phyloP scores from a whole-genome alignment of 1,140 invertebrate genomes.

The Brachionus sp. region DNA sequence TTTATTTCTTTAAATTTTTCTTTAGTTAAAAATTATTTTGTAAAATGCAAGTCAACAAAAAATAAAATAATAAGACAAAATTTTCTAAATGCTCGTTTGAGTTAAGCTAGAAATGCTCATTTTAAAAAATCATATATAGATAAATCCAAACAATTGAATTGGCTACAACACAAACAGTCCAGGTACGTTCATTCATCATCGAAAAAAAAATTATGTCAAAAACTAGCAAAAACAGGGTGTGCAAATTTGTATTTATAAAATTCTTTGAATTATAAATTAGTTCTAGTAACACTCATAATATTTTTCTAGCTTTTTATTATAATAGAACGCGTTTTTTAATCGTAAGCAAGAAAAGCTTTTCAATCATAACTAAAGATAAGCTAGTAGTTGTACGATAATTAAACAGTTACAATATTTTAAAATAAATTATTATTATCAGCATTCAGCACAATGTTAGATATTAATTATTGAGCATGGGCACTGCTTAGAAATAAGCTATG shows the following conservation, averaged over 20 bases:
- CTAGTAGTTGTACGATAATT: background rate
- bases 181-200: background rate
- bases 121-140: too few relatives aligned
- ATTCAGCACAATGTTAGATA: background rate
- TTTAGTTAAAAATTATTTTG: background rate
- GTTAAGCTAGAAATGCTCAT: background rate
- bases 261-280: background rate
- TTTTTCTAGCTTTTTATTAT: background rate
- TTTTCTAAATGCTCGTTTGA: background rate
- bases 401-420: background rate
- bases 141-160: background rate
- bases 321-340: background rate
- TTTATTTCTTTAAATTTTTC: too few relatives aligned
- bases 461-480: background rate
- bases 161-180: background rate
- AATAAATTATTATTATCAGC: background rate
- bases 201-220: background rate
- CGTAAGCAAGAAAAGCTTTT: background rate
- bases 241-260: constrained; percentile 1
- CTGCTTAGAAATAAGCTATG: background rate
- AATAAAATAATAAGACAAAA: background rate
- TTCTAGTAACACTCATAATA: background rate
- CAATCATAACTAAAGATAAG: background rate
- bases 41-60: background rate
- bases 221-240: background rate